Base-by-base conservation (phyloP, 1,140 invertebrate genomes). In the Papilio polyxenes region DNA sequence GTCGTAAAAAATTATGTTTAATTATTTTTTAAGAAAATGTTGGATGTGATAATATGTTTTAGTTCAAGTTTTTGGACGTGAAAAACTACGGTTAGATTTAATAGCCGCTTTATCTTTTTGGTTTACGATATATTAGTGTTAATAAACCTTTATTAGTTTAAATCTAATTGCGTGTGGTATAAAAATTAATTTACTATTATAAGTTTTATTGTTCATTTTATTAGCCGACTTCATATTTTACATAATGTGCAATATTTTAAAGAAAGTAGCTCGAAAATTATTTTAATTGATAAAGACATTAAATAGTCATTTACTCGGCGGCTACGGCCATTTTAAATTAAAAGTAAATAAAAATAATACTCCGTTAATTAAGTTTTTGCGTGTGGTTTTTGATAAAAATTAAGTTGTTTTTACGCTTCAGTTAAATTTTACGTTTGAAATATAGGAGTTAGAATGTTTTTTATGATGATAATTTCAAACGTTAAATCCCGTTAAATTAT, bases 51-150 rank as follows among this genome's bases (percentile, higher is more conserved):
- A 40, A 40, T 44, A 44, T 6, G 40, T 44, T 44, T 59, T n/a
- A 3, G 8, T 59, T 9, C 1, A 8, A n/a, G 7, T 59, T 20
- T 59, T 59, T 20, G 7, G 56, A 17, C 5, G n/a, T 80, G 59
- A 44, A 65, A 79, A 65, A 11, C 59, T 80, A 69, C 59, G 77
- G 59, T 80, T 48, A 80, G 59, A 80, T 80, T 80, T 80, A 48
- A 79, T 79, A 56, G 31, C 53, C 15, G 31, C 40, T 65, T 79
- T 65, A 79, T 79, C 31, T 80, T 69, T 69, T 80, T 80, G 65
- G 78, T 13, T 59, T 37, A 40, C 56, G n/a, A 79, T 1, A 62
- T 31, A 62, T 62, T 62, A 56, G 31, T 79, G 77, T 79, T 56
- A 79, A 44, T 79, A 37, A 78, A 79, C 77, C 77, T 79, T 79